These are phyloP conservation scores for Eupithecia subfuscata DNA, from an alignment of 2,888 invertebrate species.

Conservation along the genomic window DNA sequence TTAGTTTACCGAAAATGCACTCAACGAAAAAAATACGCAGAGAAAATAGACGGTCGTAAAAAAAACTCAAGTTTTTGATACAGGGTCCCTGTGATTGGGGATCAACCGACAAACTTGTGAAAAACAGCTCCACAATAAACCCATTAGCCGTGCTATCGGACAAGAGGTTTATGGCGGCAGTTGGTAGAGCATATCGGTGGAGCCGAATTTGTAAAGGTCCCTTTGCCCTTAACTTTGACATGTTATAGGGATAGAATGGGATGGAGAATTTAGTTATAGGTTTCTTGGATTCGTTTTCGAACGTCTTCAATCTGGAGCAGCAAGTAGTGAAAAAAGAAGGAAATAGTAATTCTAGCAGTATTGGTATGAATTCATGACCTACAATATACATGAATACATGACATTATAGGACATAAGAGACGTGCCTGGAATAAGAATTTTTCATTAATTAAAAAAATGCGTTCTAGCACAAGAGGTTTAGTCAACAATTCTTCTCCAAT, in stretches of 20 bases:
- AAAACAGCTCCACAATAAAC: slow-evolving; percentile 44
- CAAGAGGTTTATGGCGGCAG: slow-evolving; percentile 61
- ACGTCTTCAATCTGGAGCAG: background rate
- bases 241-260: background rate
- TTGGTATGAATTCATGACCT: too few species aligned
- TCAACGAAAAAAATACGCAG: background rate
- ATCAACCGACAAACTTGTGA: slow-evolving; percentile 17
- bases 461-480: too few species aligned
- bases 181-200: slow-evolving; percentile 72
- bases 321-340: background rate
- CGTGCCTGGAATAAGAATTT: too few species aligned
- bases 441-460: too few species aligned
- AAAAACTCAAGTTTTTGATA: background rate
- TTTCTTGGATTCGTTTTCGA: background rate
- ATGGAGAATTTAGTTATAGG: slow-evolving; percentile 2
- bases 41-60: background rate
- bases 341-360: too few species aligned
- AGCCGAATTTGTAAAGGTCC: slow-evolving; percentile 73
- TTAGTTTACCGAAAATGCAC: background rate
- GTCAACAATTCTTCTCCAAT: too few species aligned
- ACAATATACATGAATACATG: too few species aligned
- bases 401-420: too few species aligned
- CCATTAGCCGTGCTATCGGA: slow-evolving; percentile 57
- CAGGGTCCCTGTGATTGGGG: background rate
- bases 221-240: slow-evolving; percentile 44